Evolutionary conservation across 2,797 vertebrate species (phyloP), one percentile per base, ranked within the genome.

Genomic region (Percopsis omiscomaycus): DNA sequence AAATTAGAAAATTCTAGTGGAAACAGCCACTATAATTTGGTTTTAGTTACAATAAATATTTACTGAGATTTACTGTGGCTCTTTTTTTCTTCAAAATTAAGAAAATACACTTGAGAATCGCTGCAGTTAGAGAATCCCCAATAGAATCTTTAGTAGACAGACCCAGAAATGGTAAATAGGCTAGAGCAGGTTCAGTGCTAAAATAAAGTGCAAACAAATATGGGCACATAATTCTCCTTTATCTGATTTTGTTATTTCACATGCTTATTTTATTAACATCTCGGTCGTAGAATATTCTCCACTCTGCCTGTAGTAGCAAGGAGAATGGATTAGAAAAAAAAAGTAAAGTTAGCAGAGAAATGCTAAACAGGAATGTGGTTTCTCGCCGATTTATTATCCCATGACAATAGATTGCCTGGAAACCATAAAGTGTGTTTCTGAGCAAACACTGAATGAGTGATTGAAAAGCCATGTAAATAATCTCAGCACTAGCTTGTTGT

Each of bases 101-200:
- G 59, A 68, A 65, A 46, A 71, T 74, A 77, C 81, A 74, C 78
- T 84, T 88, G 82, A 89, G 87, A 88, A 77, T 82, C 83, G 88
- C 79, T 86, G 84, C 12, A 2, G 80, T 89, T 90, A 88, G 88
- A 89, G 86, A 87, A 50, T 71, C 72, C 70, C 74, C 61, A 4
- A 76, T n/a, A 59, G 69, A 86, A 91, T 91, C 88, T 89, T 88
- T 69, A 76, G 69, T 73, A 78, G 80, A 66, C 87, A 86, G 86
- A 91, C 88, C 90, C 88, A 89, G 88, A 90, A 86, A 85, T 81
- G 59, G 67, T 60, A 32, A 42, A 6, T 42, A 42, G 37, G 37
- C 37, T 1, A 42, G 8, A 42, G 37, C 9, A 42, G 8, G 37
- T 37, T 37, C 5, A 42, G 0, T 42, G 8, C 37, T 9, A 42